Evolutionary conservation across 2,797 vertebrate genomes (phyloP).

Genomic region (Cephalopachus bancanus): DNA sequence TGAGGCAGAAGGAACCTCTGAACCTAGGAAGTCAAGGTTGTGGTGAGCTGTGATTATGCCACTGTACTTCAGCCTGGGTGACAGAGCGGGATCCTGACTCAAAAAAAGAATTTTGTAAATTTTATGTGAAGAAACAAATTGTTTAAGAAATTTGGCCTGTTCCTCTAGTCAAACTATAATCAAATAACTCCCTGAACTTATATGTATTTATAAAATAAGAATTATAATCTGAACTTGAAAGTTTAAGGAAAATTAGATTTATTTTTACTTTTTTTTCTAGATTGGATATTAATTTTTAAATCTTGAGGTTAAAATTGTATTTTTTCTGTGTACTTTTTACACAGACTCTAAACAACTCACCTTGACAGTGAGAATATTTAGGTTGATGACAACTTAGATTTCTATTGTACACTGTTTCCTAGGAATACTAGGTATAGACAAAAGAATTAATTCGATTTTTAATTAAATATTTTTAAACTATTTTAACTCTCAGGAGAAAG

Average conservation of each 20-base stretch:
- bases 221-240: constrained; percentile 42
- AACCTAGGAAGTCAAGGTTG: too few species aligned
- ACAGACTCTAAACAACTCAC: not conserved
- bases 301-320: constrained; percentile 12
- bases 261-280: constrained; percentile 46
- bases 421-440: not conserved
- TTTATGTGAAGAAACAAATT: constrained; percentile 36
- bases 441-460: constrained; percentile 59
- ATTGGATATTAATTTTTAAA: constrained; percentile 50
- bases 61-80: too few species aligned
- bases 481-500: constrained; percentile 37
- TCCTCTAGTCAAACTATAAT: constrained; percentile 55
- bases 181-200: constrained; percentile 23
- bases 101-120: constrained; percentile 44
- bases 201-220: constrained; percentile 67
- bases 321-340: not conserved
- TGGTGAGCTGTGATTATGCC: too few species aligned
- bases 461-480: constrained; percentile 49
- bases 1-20: too few species aligned
- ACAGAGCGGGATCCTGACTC: too few species aligned
- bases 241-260: constrained; percentile 22
- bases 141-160: constrained; percentile 30
- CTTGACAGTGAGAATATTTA: not conserved
- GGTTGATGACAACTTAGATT: not conserved
- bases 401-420: not conserved